These are phyloP conservation scores for Dicerorhinus sumatrensis DNA, from an alignment of 2,113 vertebrate species.

Conservation along the genomic window DNA sequence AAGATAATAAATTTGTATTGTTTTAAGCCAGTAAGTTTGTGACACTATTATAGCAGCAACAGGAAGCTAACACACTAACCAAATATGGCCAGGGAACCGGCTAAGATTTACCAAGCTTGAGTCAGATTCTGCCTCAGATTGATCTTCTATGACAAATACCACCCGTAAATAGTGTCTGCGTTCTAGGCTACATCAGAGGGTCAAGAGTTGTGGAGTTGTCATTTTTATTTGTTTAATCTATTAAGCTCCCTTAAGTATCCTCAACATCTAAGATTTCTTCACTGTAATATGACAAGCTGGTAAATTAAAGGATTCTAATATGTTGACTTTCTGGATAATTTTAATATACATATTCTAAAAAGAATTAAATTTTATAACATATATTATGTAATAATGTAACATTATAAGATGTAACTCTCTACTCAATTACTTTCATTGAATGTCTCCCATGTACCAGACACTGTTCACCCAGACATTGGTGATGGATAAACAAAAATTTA, in stretches of 20 bases:
- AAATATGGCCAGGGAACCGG: background rate
- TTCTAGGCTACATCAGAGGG: background rate
- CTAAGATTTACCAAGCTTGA: background rate
- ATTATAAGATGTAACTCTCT: background rate
- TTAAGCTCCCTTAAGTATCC: background rate
- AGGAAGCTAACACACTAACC: background rate
- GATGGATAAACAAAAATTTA: background rate
- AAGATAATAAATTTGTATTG: background rate
- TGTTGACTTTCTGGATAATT: background rate
- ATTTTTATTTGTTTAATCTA: background rate
- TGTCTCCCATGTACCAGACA: background rate
- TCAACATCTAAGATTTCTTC: conserved; percentile 37
- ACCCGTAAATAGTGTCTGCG: background rate
- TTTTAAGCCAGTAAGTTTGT: background rate
- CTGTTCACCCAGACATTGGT: background rate
- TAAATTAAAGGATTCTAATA: conserved; percentile 17
- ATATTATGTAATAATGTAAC: background rate
- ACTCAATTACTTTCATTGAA: background rate
- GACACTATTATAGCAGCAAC: background rate
- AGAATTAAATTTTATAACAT: background rate
- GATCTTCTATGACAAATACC: background rate
- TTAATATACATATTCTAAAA: background rate
- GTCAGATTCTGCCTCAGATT: background rate
- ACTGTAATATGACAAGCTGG: background rate
- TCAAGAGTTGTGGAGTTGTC: background rate